Base-by-base conservation (phyloP, 1,140 invertebrate species). In the Nylanderia fulva region DNA sequence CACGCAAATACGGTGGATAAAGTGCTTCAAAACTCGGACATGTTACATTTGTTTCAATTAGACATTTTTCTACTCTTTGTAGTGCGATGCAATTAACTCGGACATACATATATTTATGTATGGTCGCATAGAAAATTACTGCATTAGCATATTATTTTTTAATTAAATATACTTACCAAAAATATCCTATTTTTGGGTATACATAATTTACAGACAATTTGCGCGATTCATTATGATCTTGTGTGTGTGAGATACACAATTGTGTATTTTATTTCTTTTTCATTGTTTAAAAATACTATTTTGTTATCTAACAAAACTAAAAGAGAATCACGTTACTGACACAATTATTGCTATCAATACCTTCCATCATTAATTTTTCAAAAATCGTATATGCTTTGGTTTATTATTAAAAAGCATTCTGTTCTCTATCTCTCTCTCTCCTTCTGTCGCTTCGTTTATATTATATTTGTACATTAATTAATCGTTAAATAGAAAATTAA, bases 11-110 rank as follows among this genome's bases (percentile, higher is more conserved):
- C 77, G 52, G 24, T 11, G 52, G 66, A 82, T 60, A 72, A 82
- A 82, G 77, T 72, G 77, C 52, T 72, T 42, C 52, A 82, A 82
- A 82, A 72, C 54, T 82, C 27, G 66, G 52, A 71, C 52, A 42
- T 7, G n/a, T 52, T 58, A 58, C 77, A 72, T 72, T 72, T 71
- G 52, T 82, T 82, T 45, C 77, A 69, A 82, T 82, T 72, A 82
- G 24, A 15, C n/a, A 15, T 42, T 60, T 60, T 85, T 68, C 77
- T 45, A 24, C 13, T 4, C 52, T n/a, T n/a, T n/a, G 15, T 21
- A 71, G 39, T 36, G n/a, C 24, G 21, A 74, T 3, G 18, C 39
- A 36, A 74, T 76, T 76, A 74, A 24, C n/a, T 45, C 21, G 6
- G 9, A n/a, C n/a, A 21, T 58, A n/a, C n/a, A 21, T 58, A 39